A percentile compares a stretch with the other conserved stretches of the same genome.
Evolutionary conservation across 2,113 vertebrate species (phyloP).

Genomic region (Empidonax traillii): DNA sequence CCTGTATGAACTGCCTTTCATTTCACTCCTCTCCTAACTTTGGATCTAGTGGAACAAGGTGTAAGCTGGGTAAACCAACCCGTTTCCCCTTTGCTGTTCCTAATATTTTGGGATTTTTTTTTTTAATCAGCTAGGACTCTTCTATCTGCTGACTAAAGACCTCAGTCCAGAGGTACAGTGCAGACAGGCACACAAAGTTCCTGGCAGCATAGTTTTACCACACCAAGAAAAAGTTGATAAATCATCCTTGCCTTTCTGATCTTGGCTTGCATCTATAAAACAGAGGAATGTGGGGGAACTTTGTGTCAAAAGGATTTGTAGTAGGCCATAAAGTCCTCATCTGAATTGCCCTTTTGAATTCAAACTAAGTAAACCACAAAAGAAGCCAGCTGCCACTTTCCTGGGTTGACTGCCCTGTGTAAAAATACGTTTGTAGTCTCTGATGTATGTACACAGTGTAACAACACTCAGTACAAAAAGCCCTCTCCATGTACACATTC

Average conservation of each 20-base stretch:
- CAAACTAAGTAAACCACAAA: background rate
- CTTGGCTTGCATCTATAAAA: background rate
- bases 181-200: background rate
- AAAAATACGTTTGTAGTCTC: background rate
- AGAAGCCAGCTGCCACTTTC: background rate
- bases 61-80: background rate
- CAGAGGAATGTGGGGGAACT: background rate
- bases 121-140: background rate
- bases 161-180: background rate
- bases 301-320: background rate
- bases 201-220: background rate
- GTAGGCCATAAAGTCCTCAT: background rate
- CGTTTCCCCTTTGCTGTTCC: background rate
- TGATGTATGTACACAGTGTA: background rate
- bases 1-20: background rate
- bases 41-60: background rate
- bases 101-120: background rate
- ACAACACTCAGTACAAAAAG: background rate
- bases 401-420: background rate
- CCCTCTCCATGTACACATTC: background rate
- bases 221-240: background rate
- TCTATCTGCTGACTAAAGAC: background rate
- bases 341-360: background rate
- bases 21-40: background rate
- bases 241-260: background rate